Evolutionary conservation across 37 sponge, comb jelly and placozoan genomes (phyloP).

Genomic region (Geodia barretti): DNA sequence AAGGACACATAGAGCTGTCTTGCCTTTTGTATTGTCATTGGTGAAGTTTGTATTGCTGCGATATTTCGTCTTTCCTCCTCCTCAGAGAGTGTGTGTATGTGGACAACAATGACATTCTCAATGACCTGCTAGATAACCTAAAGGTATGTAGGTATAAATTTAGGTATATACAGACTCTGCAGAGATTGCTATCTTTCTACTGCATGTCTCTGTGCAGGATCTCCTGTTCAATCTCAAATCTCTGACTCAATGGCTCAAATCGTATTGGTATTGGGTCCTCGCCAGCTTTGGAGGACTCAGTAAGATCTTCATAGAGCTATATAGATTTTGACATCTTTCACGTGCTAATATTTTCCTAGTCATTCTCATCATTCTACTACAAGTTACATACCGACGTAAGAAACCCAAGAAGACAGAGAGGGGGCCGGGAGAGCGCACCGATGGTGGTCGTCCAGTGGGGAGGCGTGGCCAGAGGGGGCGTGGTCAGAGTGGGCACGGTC

Average conservation of each 20-base stretch:
- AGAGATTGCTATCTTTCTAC: too few species aligned
- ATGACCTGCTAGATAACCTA: slow-evolving; percentile 51
- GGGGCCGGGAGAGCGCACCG: background rate
- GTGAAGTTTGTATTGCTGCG: too few species aligned
- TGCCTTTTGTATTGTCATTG: too few species aligned
- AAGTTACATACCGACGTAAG: slow-evolving; percentile 70
- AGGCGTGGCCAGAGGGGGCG: too few species aligned
- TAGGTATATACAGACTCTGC: background rate
- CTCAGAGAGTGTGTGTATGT: slow-evolving; percentile 41
- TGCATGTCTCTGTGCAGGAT: slow-evolving; percentile 21
- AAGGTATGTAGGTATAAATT: slow-evolving; percentile 3
- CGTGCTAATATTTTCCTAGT: slow-evolving; percentile 6
- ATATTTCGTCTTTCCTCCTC: too few species aligned
- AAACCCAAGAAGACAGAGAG: slow-evolving; percentile 19
- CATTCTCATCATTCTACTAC: slow-evolving; percentile 51
- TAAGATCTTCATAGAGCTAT: too few species aligned
- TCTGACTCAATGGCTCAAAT: slow-evolving; percentile 52
- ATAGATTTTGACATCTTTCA: too few species aligned
- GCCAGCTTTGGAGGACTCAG: slow-evolving; percentile 33
- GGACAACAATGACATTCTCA: slow-evolving; percentile 49
- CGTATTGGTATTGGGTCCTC: slow-evolving; percentile 61
- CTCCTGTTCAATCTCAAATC: slow-evolving; percentile 37
- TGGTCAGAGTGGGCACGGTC: too few species aligned
- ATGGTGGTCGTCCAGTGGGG: too few species aligned
- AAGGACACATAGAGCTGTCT: too few species aligned